These are phyloP conservation scores for Neuroterus valhalla DNA, from an alignment of 1,140 invertebrate species.

Conservation along the genomic window DNA sequence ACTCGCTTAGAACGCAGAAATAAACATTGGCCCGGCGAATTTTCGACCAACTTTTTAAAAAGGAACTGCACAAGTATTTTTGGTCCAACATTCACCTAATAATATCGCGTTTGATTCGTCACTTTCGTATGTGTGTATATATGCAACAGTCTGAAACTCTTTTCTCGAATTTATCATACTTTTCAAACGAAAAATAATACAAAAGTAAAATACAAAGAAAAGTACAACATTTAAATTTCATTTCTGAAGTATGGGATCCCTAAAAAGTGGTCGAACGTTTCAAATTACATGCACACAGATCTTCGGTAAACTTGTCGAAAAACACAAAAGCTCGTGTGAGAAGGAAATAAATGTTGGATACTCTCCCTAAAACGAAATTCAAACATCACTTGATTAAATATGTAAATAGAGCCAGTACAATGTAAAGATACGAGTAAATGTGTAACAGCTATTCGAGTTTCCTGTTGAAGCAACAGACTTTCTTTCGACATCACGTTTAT, in stretches of 20 bases:
- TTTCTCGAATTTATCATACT: slow-evolving; percentile 7
- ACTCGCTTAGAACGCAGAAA: slow-evolving; percentile 24
- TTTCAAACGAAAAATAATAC: neutral
- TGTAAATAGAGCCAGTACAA: slow-evolving; percentile 6
- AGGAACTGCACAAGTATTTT: neutral
- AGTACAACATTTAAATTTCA: neutral
- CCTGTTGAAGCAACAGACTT: neutral
- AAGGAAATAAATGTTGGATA: neutral
- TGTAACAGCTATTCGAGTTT: slow-evolving; percentile 26
- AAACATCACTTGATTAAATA: neutral
- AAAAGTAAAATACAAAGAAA: neutral
- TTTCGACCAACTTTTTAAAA: neutral
- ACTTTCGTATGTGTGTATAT: neutral
- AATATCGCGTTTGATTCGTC: neutral
- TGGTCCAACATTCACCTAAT: slow-evolving; percentile 27
- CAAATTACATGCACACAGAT: neutral
- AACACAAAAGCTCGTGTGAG: neutral
- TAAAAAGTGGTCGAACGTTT: slow-evolving; percentile 4
- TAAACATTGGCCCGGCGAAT: slow-evolving; percentile 19
- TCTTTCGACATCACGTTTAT: neutral
- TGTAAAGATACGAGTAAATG: slow-evolving; percentile 29
- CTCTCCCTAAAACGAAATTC: neutral
- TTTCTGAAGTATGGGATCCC: slow-evolving; percentile 25
- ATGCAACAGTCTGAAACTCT: neutral
- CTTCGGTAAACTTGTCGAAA: neutral